A percentile compares a stretch with the other conserved stretches of the same genome.
phyloP scores from a whole-genome alignment of 2,797 vertebrate genomes.

The Fundulus diaphanus region DNA sequence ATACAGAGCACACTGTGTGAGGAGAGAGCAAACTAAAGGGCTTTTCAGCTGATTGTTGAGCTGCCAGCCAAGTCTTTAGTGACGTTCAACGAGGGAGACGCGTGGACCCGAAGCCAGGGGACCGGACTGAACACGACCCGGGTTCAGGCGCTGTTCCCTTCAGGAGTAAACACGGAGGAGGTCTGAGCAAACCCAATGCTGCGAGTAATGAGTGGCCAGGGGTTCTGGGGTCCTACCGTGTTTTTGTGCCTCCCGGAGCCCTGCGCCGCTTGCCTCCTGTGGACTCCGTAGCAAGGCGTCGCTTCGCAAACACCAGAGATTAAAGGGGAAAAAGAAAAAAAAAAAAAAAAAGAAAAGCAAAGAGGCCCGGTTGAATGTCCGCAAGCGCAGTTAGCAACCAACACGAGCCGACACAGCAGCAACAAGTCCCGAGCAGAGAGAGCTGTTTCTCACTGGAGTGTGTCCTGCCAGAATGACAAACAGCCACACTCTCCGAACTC shows the following conservation, averaged over 20 bases:
- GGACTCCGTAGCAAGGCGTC: slow-evolving; percentile 41
- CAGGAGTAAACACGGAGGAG: neutral
- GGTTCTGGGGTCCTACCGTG: slow-evolving; percentile 50
- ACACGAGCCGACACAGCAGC: slow-evolving; percentile 30
- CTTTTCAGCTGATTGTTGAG: neutral
- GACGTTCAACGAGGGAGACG: neutral
- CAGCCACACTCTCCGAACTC: slow-evolving; percentile 45
- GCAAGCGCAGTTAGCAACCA: slow-evolving; percentile 12
- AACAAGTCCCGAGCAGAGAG: slow-evolving; percentile 47
- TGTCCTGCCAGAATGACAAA: slow-evolving; percentile 76
- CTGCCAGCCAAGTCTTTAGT: neutral
- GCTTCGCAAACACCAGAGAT: slow-evolving; percentile 9
- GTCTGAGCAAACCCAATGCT: neutral
- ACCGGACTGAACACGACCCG: neutral
- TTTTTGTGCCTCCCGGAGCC: slow-evolving; percentile 42
- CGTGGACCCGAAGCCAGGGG: neutral
- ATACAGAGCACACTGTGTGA: no score
- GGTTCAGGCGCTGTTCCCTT: neutral
- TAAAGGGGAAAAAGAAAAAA: neutral
- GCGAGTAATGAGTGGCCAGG: neutral
- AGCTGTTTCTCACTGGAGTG: slow-evolving; percentile 60
- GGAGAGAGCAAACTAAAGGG: neutral
- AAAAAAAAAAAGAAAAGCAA: neutral
- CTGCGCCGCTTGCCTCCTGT: slow-evolving; percentile 18
- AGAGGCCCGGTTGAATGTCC: slow-evolving; percentile 34